Conservation (phyloP, 2,113 vertebrate species). For the Oryzias woworae region DNA sequence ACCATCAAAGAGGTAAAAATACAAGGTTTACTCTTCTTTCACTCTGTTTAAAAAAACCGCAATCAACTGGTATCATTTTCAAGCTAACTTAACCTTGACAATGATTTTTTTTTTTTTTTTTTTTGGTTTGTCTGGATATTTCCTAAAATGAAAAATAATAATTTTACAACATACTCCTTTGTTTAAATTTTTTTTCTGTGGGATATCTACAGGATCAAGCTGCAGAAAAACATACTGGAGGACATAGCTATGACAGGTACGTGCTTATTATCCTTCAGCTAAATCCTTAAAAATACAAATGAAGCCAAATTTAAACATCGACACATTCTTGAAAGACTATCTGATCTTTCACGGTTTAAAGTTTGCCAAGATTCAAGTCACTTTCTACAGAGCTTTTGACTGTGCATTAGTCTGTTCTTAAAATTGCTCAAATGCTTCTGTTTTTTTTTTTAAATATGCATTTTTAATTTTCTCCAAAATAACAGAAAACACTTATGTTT, state of each 20-base stretch:
- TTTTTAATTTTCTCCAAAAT: no score
- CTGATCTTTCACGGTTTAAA: no score
- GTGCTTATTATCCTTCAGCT: not conserved
- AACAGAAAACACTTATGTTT: no score
- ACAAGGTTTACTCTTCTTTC: not conserved
- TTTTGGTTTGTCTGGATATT: not conserved
- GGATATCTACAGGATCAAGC: slow-evolving; percentile 76
- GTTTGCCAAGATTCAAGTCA: no score
- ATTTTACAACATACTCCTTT: not conserved
- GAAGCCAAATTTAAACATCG: no score
- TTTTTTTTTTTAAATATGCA: no score
- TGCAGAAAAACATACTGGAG: slow-evolving; percentile 79
- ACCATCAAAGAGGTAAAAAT: slow-evolving; percentile 60
- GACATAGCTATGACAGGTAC: slow-evolving; percentile 91
- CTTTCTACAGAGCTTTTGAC: no score
- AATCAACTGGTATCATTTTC: no score
- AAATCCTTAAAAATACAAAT: not conserved
- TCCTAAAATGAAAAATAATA: not conserved
- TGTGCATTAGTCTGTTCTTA: no score
- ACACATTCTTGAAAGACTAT: no score
- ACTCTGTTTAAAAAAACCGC: not conserved
- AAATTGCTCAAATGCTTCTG: no score
- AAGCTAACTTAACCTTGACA: no score
- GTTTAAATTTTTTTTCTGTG: slow-evolving; percentile 12
- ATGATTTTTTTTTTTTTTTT: not conserved